Conservation (phyloP, 2,888 invertebrate species). For the Netelia melanura region DNA sequence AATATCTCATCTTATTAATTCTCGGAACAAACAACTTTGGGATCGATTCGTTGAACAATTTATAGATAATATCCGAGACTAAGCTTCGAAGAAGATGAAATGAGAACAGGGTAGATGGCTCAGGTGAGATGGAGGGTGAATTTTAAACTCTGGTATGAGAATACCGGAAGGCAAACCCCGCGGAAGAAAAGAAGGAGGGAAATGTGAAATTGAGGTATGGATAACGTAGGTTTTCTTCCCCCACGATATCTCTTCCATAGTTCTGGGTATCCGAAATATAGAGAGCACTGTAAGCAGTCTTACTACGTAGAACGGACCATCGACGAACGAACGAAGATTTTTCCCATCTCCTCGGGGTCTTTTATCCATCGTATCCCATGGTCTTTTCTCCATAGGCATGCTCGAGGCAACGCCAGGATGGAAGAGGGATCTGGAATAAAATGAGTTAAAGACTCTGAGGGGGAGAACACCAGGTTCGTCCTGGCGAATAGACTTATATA, state of each 20-base stretch:
- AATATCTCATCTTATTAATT: slow-evolving; percentile 48
- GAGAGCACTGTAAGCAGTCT: slow-evolving; percentile 14
- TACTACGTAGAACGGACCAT: slow-evolving; percentile 20
- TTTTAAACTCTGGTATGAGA: slow-evolving; percentile 25
- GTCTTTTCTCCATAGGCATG: slow-evolving; percentile 14
- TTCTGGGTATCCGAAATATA: slow-evolving; percentile 40
- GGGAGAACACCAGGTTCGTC: slow-evolving; percentile 8
- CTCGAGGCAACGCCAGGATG: not conserved
- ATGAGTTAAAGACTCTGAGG: slow-evolving; percentile 23
- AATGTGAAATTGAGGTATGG: slow-evolving; percentile 55
- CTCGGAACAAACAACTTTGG: slow-evolving; percentile 50
- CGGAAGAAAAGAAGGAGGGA: slow-evolving; percentile 33
- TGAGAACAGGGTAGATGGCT: slow-evolving; percentile 25
- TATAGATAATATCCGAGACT: slow-evolving; percentile 50
- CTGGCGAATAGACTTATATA: slow-evolving; percentile 7
- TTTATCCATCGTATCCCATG: slow-evolving; percentile 23
- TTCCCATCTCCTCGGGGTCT: slow-evolving; percentile 10
- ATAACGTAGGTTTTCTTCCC: slow-evolving; percentile 24
- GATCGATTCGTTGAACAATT: slow-evolving; percentile 60
- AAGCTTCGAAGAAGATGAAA: slow-evolving; percentile 54
- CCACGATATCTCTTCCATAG: slow-evolving; percentile 28
- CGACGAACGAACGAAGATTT: slow-evolving; percentile 14
- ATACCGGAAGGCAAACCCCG: slow-evolving; percentile 40
- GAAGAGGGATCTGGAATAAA: slow-evolving; percentile 29
- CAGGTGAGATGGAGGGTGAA: not conserved